Base-by-base conservation (phyloP, 2,113 vertebrate species). In the Scomber scombrus region DNA sequence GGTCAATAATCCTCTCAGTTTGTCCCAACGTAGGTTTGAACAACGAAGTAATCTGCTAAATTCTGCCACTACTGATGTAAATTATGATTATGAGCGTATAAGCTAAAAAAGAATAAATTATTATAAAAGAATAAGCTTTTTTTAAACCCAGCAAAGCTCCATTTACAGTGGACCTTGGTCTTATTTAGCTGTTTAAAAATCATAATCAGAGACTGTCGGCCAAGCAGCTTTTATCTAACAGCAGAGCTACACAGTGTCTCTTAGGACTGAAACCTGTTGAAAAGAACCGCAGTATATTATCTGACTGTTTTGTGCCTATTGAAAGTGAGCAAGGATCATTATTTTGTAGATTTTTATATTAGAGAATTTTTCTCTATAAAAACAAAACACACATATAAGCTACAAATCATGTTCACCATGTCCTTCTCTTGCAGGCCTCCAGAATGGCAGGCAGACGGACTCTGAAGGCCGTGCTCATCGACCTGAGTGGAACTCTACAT, bases 401-500 rank as follows among this genome's bases (percentile, higher is more conserved):
- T 31, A 3, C 3, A 18, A 6, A 4, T 61, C 18, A 1, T 0
- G 0, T 15, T 51, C 9, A 23, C 5, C 45, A 3, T 46, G 21
- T 58, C 19, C 26, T 77, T 11, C 18, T 26, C 3, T 26, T 45
- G 34, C 76, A 91, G 91, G 68, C 67, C 52, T 74, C 5, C 63
- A 73, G 10, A 71, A 99, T 99, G 98, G 95, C 96, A 21, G 91
- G 94, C 31, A 94, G 96, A 78, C 95, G 91, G 0, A 91, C 85
- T 0, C 88, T 99, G 60, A 98, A 97, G 91, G 97, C 97, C 0
- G 98, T 99, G 87, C 94, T 99, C 92, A 96, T 99, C 31, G 98
- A 99, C 94, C 96, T 99, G 84, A 99, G 88, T 71, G 97, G 98
- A 78, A 99, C 98, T 11, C 95, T 99, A 77, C 98, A 99, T 75